phyloP scores from a whole-genome alignment of 2,888 invertebrate genomes.

The Agrotis segetum region DNA sequence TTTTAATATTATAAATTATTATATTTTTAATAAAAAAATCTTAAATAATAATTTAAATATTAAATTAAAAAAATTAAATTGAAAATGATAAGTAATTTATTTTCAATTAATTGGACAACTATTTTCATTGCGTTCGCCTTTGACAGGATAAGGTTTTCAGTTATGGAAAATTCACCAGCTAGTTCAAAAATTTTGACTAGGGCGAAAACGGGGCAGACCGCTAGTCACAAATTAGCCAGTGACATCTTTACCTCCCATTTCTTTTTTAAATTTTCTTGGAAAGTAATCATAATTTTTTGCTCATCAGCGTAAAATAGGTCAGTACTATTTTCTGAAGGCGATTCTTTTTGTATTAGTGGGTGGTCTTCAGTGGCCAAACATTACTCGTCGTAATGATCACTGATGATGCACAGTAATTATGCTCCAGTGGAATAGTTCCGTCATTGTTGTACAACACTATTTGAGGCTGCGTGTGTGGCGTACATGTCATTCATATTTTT shows the following conservation, averaged over 20 bases:
- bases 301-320: background rate
- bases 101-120: too few species aligned
- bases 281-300: background rate
- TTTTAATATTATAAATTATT: too few species aligned
- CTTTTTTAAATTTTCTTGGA: background rate
- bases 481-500: constrained; percentile 54
- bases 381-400: constrained; percentile 76
- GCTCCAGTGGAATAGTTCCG: constrained; percentile 80
- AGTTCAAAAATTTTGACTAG: too few species aligned
- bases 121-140: too few species aligned
- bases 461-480: constrained; percentile 83
- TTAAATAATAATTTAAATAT: too few species aligned
- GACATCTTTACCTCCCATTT: too few species aligned
- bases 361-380: constrained; percentile 76
- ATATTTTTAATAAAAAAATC: too few species aligned
- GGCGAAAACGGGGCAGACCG: too few species aligned
- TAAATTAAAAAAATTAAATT: too few species aligned
- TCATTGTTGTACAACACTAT: constrained; percentile 80
- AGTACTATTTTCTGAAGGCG: constrained; percentile 3
- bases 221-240: background rate
- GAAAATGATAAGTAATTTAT: too few species aligned
- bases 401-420: constrained; percentile 86
- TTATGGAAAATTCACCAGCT: too few species aligned
- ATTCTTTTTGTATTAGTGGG: constrained; percentile 65
- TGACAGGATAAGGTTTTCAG: too few species aligned